Evolutionary conservation across 2,888 invertebrate genomes (phyloP), one percentile per base, ranked within the genome.

Genomic region (Masnerella sp.): DNA sequence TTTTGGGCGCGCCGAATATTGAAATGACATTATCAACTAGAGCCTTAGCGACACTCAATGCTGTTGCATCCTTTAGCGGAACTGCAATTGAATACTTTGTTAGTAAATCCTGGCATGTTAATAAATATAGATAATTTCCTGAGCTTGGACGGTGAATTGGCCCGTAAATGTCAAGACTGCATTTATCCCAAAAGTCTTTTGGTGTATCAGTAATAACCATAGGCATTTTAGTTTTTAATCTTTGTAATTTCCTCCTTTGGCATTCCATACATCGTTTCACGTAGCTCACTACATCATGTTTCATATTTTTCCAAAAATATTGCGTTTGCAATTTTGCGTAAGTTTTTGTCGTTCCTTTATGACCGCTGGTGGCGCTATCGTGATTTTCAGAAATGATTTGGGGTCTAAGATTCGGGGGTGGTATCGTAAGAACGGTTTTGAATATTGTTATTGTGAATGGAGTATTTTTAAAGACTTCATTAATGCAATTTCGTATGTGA

Each of bases 121-220:
- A 3, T 1, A 20, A 9, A 5, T 20, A 42, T 9, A 8, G 15
- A 40, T 18, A 5, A 18, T 40, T 18, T 2, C 8, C n/a, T 4
- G 7, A 2, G 2, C 9, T 8, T 2, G 8, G n/a, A 9, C 2
- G 2, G 2, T 9, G 32, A 2, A 32, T 2, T 4, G 54, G 25
- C 1, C 54, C 54, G 17, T 40, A 54, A 5, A 54, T 1, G 11
- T 54, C 40, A 2, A 54, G 25, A 20, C 5, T 11, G 15, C 22
- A 25, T 5, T 34, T 18, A 15, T 38, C 54, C 8, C 30, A 15
- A 5, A n/a, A 12, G 9, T 49, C 32, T 4, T 1, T 17, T 5
- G 9, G 3, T n/a, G 52, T 36, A 17, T 38, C 38, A 1, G 52
- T 52, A 3, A 38, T 36, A 1, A 38, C 4, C 25, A 52, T 25